Base-by-base conservation (phyloP, 2,797 vertebrate genomes). In the Centropyge bicolor region DNA sequence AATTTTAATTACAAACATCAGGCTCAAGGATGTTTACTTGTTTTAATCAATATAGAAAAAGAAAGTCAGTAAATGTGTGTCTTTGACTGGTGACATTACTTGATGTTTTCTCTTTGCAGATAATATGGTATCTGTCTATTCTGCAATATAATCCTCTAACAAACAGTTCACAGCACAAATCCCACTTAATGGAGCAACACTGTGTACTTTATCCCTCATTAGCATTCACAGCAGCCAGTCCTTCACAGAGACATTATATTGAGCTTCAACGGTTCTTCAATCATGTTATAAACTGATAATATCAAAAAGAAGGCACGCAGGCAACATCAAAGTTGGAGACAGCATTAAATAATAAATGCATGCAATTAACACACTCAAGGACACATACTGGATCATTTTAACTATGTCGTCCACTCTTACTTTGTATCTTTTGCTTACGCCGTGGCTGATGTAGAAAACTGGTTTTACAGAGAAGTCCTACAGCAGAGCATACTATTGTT, bases 151-250 rank as follows among this genome's bases (percentile, higher is more conserved):
- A 51, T 35, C 19, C 3, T 16, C 27, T 3, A 12, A 48, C 11
- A 31, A 27, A 63, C 38, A 27, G 10, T 31, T 35, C 0, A 40
- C 49, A 2, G 2, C 35, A 19, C 19, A 6, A 59, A 65, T 38
- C 14, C 12, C 31, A 55, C 41, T 70, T 31, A 11, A 61, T 22
- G 17, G 20, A 40, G 22, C 14, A 62, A 16, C 0, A 3, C 19
- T 24, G 59, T 7, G 0, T 24, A 36, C 40, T 48, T 59, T 46
- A 57, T 69, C 24, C 6, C 17, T 69, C 8, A 78, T 60, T 19
- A 74, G 54, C 40, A 70, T 60, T 78, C 61, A 55, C 0, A 59
- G 61, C 20, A 48, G 52, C 14, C n/a, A 6, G 27, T n/a, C 60
- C 22, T 24, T 55, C 35, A n/a, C 10, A 46, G 14, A 31, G 27